phyloP scores from a whole-genome alignment of 2,113 vertebrate species.

The Burhinus oedicnemus region DNA sequence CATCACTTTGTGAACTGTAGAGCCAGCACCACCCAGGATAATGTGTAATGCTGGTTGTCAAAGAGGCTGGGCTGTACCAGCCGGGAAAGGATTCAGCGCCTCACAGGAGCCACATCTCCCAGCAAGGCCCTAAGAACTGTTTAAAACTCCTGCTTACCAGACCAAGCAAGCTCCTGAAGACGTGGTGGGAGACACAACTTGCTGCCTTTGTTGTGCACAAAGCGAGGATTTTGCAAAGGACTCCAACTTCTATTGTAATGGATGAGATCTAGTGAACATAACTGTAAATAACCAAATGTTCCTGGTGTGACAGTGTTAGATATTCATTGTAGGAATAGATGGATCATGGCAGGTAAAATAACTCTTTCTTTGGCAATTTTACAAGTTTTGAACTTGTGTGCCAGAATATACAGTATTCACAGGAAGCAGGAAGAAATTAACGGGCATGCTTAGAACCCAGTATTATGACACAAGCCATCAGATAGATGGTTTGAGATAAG shows the following conservation, averaged over 20 bases:
- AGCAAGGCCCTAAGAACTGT: neutral
- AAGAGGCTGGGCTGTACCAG: neutral
- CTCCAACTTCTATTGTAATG: neutral
- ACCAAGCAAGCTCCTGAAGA: neutral
- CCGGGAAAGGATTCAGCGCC: neutral
- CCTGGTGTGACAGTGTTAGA: neutral
- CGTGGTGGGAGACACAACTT: neutral
- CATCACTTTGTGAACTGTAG: neutral
- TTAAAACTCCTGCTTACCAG: neutral
- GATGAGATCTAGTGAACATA: neutral
- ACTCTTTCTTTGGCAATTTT: neutral
- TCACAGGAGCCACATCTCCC: neutral
- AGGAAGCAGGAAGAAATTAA: neutral
- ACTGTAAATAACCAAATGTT: neutral
- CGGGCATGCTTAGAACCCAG: neutral
- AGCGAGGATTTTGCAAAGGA: neutral
- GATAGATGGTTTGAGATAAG: neutral
- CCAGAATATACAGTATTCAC: neutral
- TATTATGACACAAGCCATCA: neutral
- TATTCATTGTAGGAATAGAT: neutral
- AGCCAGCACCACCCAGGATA: fast-evolving
- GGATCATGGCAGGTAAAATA: neutral
- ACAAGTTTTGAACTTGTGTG: neutral
- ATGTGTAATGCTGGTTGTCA: neutral
- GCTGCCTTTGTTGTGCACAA: neutral